A percentile compares a stretch with the other conserved stretches of the same genome.
Evolutionary conservation across 2,797 vertebrate species (phyloP).

Genomic region (Siniperca undulata): DNA sequence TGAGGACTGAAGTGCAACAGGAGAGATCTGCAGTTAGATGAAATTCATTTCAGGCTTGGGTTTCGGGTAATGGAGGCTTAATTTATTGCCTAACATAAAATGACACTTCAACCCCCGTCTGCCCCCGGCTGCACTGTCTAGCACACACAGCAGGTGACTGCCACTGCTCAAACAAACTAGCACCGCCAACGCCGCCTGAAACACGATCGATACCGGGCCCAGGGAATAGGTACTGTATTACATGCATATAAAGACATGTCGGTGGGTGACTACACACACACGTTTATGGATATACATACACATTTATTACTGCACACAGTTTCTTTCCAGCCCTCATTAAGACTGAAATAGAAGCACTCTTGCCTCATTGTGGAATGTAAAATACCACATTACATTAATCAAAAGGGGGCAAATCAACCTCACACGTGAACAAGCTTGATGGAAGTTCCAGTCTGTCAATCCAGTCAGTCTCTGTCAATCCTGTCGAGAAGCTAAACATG

Average conservation of each 20-base stretch:
- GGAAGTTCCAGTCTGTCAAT: conserved; percentile 1
- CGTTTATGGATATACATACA: conserved; percentile 34
- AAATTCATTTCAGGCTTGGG: conserved; percentile 78
- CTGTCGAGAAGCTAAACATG: background rate
- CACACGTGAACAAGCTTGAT: conserved; percentile 7
- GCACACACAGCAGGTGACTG: conserved; percentile 69
- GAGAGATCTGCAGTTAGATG: conserved; percentile 69
- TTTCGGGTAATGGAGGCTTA: conserved; percentile 82
- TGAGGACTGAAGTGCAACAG: conserved; percentile 48
- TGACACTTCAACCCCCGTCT: conserved; percentile 73
- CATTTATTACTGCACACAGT: conserved; percentile 24
- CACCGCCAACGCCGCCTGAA: conserved; percentile 35
- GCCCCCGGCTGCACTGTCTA: conserved; percentile 62
- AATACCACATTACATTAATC: conserved; percentile 49
- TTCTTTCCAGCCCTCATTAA: conserved; percentile 53
- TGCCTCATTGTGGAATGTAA: conserved; percentile 42
- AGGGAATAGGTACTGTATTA: conserved; percentile 39
- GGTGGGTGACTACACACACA: conserved; percentile 36
- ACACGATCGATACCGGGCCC: conserved; percentile 39
- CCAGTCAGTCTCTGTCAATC: conserved; percentile 28
- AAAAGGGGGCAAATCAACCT: conserved; percentile 32
- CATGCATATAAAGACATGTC: conserved; percentile 41
- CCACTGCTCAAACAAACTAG: conserved; percentile 33
- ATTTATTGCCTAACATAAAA: conserved; percentile 84
- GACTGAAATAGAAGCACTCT: conserved; percentile 51